Conservation (phyloP, 1,140 invertebrate genomes). For the Drosophila melanogaster region DNA sequence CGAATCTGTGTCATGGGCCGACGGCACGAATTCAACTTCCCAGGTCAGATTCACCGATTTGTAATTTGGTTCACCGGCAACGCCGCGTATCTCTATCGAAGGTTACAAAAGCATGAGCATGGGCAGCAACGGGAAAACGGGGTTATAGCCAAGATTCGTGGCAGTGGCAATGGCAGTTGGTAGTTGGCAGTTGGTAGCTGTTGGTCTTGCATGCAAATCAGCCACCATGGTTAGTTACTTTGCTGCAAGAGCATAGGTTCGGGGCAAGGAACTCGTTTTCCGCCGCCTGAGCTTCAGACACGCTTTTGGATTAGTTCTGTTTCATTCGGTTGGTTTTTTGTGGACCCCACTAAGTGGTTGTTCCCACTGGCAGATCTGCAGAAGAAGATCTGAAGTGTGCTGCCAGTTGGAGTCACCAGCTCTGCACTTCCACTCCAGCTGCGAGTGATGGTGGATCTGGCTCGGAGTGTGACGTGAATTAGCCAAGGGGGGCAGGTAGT, state of each 20-base stretch:
- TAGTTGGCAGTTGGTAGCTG: slow-evolving; percentile 43
- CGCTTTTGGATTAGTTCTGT: slow-evolving; percentile 63
- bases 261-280: slow-evolving; percentile 66
- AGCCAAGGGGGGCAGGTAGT: slow-evolving; percentile 49
- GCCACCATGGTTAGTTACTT: slow-evolving; percentile 42
- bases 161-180: slow-evolving; percentile 28
- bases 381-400: slow-evolving; percentile 33
- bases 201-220: slow-evolving; percentile 73
- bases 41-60: slow-evolving; percentile 89
- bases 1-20: slow-evolving; percentile 72
- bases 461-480: slow-evolving; percentile 72
- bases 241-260: slow-evolving; percentile 14
- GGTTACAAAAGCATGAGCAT: slow-evolving; percentile 56
- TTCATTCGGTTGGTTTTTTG: slow-evolving; percentile 27
- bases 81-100: slow-evolving; percentile 87
- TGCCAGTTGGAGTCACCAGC: slow-evolving; percentile 25
- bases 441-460: slow-evolving; percentile 59
- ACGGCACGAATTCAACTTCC: slow-evolving; percentile 85
- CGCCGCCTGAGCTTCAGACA: slow-evolving; percentile 29
- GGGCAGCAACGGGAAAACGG: slow-evolving; percentile 47
- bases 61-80: slow-evolving; percentile 90
- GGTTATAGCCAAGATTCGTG: slow-evolving; percentile 56
- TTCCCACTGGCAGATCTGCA: slow-evolving; percentile 41
- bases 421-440: slow-evolving; percentile 20
- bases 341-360: slow-evolving; percentile 53